Evolutionary conservation across 2,113 vertebrate species (phyloP), one percentile per base, ranked within the genome.

Genomic region (Gopherus evgoodei): DNA sequence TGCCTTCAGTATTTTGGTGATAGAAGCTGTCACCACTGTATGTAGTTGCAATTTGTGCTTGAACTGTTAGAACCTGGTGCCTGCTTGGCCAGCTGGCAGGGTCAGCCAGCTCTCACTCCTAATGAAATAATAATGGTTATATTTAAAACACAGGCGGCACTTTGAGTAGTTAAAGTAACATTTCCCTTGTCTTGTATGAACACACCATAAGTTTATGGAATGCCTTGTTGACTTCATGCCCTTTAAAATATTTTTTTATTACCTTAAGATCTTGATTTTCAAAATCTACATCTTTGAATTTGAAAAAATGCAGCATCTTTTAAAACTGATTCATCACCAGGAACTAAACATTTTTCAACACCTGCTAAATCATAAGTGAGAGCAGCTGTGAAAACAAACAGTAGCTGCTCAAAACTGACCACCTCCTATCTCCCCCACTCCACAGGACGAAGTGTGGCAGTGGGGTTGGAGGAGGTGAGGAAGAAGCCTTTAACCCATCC

Each of bases 391-490:
- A 54, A 93, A 96, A 83, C 85, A 89, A 79, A 21, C 52, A 84
- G 76, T 72, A 10, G 1, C 42, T 54, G 83, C 53, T 86, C 62
- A 29, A 72, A 89, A 62, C 81, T 84, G 92, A 2, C 84, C 72
- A 7, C 6, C 62, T 90, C 90, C 92, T 90, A 82, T 95, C 62
- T 98, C 97, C 96, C 96, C 98, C 97, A 76, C 82, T 90, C 95
- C 87, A 31, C 91, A 86, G 88, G 90, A 94, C 94, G 78, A 90
- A 96, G 91, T 93, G 86, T 9, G 56, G 95, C 90, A 88, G 6
- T 47, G 97, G 97, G 98, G 98, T 97, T 97, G 98, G 96, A 95
- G 96, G 97, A 49, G 82, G 44, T 95, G 94, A 95, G 96, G 95
- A 94, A 93, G 96, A 97, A 96, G 91, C 96, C 96, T 91, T 84